These are phyloP conservation scores for Rutilus rutilus DNA, from an alignment of 2,113 vertebrate genomes.

Conservation along the genomic window DNA sequence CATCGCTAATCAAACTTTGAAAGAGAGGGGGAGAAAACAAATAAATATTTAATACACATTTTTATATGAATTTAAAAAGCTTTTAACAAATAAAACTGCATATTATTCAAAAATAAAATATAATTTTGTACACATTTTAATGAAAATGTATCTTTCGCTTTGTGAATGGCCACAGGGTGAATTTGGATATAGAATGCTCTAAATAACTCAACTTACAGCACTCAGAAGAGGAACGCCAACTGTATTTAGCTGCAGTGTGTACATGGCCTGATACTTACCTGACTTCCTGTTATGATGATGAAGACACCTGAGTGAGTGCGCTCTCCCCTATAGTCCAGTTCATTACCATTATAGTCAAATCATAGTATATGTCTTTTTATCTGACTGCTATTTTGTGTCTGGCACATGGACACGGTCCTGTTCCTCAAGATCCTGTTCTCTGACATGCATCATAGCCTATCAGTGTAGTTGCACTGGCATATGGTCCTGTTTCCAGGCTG, in stretches of 20 bases:
- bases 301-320: slow-evolving; percentile 41
- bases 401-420: slow-evolving; percentile 36
- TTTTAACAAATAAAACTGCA: background rate
- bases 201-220: background rate
- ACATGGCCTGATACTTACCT: slow-evolving; percentile 6
- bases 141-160: background rate
- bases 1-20: too few relatives aligned
- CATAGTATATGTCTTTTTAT: slow-evolving; percentile 50
- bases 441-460: slow-evolving; percentile 26
- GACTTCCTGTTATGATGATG: slow-evolving; percentile 37
- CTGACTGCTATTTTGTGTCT: slow-evolving; percentile 54
- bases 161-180: background rate
- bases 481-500: slow-evolving; percentile 37
- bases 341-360: slow-evolving; percentile 34
- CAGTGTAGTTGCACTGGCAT: slow-evolving; percentile 32
- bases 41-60: too few relatives aligned
- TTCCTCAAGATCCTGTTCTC: slow-evolving; percentile 43
- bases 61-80: background rate
- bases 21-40: too few relatives aligned
- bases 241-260: background rate
- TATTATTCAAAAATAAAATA: background rate
- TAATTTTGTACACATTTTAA: background rate
- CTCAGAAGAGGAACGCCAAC: background rate
- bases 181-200: background rate
- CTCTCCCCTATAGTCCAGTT: slow-evolving; percentile 39